Evolutionary conservation across 2,888 invertebrate genomes (phyloP).

Genomic region (Thereva nobilitata): DNA sequence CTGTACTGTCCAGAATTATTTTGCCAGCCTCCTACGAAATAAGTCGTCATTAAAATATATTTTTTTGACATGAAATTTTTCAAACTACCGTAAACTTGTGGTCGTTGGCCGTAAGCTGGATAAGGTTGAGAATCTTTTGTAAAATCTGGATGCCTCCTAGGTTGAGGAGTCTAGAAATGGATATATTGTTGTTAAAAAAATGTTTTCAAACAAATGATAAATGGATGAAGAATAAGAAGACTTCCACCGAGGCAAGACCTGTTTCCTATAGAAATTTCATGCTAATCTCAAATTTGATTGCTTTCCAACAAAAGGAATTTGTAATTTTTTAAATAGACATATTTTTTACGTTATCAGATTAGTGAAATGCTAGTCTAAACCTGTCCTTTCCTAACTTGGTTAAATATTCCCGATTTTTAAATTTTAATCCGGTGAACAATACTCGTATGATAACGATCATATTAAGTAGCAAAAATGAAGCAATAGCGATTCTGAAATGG

Average conservation of each 20-base stretch:
- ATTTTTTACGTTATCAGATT: too few relatives aligned
- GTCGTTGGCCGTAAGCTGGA: constrained; percentile 68
- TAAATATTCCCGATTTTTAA: too few relatives aligned
- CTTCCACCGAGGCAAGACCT: background rate
- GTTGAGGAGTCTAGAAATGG: constrained; percentile 66
- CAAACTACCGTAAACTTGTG: constrained; percentile 67
- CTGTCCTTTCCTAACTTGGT: too few relatives aligned
- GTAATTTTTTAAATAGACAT: too few relatives aligned
- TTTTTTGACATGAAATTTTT: background rate
- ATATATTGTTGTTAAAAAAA: constrained; percentile 45
- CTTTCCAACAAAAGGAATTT: too few relatives aligned
- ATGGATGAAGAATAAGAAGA: background rate
- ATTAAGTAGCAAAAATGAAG: too few relatives aligned
- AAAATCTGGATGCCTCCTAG: constrained; percentile 81
- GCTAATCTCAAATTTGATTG: too few relatives aligned
- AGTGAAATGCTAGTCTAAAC: too few relatives aligned
- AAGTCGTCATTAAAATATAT: background rate
- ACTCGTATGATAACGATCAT: too few relatives aligned
- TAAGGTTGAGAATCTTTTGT: constrained; percentile 74
- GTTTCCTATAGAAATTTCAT: too few relatives aligned
- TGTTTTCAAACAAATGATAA: background rate
- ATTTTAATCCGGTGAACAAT: too few relatives aligned
- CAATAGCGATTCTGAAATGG: too few relatives aligned
- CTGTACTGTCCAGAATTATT: constrained; percentile 62
- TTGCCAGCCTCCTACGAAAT: constrained; percentile 64